Percentiles rank a stretch among this genome's conserved stretches.
Evolutionary conservation across 2,113 vertebrate genomes (phyloP).

Genomic region (Trichechus manatus): DNA sequence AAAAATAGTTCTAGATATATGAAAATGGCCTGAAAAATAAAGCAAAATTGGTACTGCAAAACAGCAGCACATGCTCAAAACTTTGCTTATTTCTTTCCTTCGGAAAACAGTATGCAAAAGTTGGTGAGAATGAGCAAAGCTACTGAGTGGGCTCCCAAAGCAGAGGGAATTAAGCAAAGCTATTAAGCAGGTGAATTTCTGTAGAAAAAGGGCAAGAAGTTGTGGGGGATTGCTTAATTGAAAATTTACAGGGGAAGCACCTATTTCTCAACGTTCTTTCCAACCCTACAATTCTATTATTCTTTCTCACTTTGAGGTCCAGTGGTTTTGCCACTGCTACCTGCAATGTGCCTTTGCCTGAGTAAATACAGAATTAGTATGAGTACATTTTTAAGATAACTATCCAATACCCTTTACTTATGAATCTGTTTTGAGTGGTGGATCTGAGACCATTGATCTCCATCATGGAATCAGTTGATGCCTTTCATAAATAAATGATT

Average conservation of each 20-base stretch:
- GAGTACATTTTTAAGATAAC: conserved; percentile 65
- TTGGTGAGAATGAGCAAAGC: conserved; percentile 1
- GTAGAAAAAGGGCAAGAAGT: not conserved
- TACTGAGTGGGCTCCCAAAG: not conserved
- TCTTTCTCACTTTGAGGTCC: conserved; percentile 51
- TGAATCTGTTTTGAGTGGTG: conserved; percentile 57
- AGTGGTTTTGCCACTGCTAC: not conserved
- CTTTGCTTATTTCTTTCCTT: not conserved
- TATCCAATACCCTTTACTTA: conserved; percentile 70
- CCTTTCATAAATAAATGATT: conserved; percentile 59
- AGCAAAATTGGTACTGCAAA: conserved; percentile 25
- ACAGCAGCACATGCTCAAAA: not conserved
- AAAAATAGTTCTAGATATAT: conserved; percentile 33
- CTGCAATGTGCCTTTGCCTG: conserved; percentile 46
- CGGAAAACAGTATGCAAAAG: not conserved
- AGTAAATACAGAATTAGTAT: conserved; percentile 72
- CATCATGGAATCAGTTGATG: not conserved
- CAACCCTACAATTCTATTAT: not conserved
- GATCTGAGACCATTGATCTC: not conserved
- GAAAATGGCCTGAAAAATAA: conserved; percentile 45
- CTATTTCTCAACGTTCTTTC: not conserved
- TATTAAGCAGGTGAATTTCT: not conserved
- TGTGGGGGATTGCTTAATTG: not conserved
- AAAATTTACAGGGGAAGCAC: not conserved
- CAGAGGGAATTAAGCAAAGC: not conserved